A percentile compares a stretch with the other conserved stretches of the same genome.
Conservation (phyloP, 2,797 vertebrate species). For the Buphagus erythrorhynchus region DNA sequence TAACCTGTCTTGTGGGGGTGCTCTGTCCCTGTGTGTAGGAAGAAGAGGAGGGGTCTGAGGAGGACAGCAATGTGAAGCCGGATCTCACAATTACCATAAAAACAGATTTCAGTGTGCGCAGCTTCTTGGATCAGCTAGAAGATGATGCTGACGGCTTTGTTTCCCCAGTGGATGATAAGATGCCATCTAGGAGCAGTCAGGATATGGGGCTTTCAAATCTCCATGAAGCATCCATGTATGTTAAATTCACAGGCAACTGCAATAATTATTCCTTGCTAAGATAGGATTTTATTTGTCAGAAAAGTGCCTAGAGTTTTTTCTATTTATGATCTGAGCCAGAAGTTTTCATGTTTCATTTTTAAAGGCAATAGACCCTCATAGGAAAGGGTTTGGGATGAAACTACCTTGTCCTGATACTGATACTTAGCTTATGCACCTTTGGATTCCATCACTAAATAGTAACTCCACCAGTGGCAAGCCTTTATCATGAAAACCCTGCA, state of each 20-base stretch:
- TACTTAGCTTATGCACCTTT: background rate
- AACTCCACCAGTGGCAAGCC: background rate
- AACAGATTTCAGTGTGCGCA: constrained; percentile 83
- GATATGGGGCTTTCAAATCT: constrained; percentile 94
- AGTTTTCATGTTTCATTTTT: background rate
- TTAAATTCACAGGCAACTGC: background rate
- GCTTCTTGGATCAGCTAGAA: constrained; percentile 91
- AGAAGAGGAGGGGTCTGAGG: constrained; percentile 94
- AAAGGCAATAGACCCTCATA: background rate
- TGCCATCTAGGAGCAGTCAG: constrained; percentile 84
- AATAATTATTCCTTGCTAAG: background rate
- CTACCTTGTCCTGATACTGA: background rate
- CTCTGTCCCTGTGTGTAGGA: constrained; percentile 76
- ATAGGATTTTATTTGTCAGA: background rate
- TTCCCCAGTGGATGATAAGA: constrained; percentile 92
- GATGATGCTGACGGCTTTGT: constrained; percentile 92
- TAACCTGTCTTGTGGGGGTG: background rate
- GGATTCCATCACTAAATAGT: background rate
- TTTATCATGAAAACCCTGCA: background rate
- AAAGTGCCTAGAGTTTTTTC: background rate
- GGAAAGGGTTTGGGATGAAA: background rate
- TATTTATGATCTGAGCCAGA: background rate
- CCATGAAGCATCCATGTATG: constrained; percentile 92
- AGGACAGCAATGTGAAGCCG: constrained; percentile 83
- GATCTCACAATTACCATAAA: constrained; percentile 82